Percentiles rank a stretch among this genome's conserved stretches.
Evolutionary conservation across 2,797 vertebrate genomes (phyloP).

Genomic region (Enteromius anoplus): DNA sequence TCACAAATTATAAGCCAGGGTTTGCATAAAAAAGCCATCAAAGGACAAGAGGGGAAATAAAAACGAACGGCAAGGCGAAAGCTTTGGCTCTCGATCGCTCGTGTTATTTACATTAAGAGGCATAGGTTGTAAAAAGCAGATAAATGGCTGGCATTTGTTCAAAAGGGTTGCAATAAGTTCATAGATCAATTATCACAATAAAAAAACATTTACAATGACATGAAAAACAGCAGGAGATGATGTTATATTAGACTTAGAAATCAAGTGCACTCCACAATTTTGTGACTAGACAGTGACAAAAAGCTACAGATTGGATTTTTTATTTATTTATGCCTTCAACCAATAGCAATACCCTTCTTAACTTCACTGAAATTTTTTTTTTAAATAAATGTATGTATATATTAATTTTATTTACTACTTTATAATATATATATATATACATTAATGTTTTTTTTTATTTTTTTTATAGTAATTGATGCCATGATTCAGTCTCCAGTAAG

Average conservation of each 20-base stretch:
- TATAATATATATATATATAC: too few species aligned
- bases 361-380: too few species aligned
- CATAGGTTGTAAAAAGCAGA: slow-evolving; percentile 2
- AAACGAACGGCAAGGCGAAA: slow-evolving; percentile 28
- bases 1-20: slow-evolving; percentile 36
- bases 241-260: neutral
- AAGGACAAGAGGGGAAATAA: slow-evolving; percentile 39
- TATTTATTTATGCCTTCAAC: too few species aligned
- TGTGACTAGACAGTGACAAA: neutral
- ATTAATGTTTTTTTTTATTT: too few species aligned
- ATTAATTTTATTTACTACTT: too few species aligned
- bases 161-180: neutral
- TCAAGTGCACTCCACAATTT: neutral
- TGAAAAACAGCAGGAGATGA: slow-evolving; percentile 2
- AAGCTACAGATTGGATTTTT: neutral
- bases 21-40: slow-evolving; percentile 13
- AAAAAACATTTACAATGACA: neutral
- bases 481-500: neutral
- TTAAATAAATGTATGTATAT: too few species aligned
- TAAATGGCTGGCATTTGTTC: neutral
- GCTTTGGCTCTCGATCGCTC: slow-evolving; percentile 8
- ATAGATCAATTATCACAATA: slow-evolving; percentile 25
- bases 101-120: slow-evolving; percentile 3
- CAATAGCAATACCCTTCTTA: neutral
- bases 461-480: neutral